These are phyloP conservation scores for Bambusicola thoracicus DNA, from an alignment of 2,113 vertebrate species.

Conservation along the genomic window DNA sequence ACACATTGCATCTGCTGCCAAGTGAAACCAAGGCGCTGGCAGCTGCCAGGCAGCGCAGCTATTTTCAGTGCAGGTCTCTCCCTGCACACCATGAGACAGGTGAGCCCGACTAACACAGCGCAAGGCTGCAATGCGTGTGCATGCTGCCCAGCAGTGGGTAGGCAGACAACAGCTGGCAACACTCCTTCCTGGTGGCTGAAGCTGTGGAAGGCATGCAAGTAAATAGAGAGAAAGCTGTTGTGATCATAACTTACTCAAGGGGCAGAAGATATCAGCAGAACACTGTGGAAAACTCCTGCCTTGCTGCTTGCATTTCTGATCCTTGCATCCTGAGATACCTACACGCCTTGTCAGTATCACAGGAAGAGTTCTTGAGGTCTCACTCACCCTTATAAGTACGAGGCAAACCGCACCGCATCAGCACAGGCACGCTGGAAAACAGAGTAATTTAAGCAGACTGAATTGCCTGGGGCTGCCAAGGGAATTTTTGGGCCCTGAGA, in stretches of 20 bases:
- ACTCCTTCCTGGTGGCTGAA: background rate
- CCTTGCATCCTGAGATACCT: background rate
- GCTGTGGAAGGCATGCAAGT: background rate
- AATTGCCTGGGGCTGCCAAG: conserved; percentile 4
- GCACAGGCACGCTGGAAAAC: conserved; percentile 12
- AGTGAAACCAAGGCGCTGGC: background rate
- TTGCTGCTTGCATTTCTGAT: background rate
- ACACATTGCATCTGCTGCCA: background rate
- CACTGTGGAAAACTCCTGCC: background rate
- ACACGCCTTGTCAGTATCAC: background rate
- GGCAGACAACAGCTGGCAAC: background rate
- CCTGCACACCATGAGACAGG: fast-evolving
- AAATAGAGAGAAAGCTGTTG: background rate
- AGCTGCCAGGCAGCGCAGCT: background rate
- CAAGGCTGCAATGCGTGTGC: fast-evolving
- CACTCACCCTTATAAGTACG: background rate
- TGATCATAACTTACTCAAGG: background rate
- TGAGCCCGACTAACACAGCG: background rate
- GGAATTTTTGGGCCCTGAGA: conserved; percentile 65
- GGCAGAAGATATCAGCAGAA: background rate
- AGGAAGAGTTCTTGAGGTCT: background rate
- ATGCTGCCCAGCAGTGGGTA: background rate
- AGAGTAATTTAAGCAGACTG: conserved; percentile 21
- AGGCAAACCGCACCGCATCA: background rate
- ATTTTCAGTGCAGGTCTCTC: background rate